phyloP scores from a whole-genome alignment of 2,888 invertebrate genomes.

The Pteria penguin region DNA sequence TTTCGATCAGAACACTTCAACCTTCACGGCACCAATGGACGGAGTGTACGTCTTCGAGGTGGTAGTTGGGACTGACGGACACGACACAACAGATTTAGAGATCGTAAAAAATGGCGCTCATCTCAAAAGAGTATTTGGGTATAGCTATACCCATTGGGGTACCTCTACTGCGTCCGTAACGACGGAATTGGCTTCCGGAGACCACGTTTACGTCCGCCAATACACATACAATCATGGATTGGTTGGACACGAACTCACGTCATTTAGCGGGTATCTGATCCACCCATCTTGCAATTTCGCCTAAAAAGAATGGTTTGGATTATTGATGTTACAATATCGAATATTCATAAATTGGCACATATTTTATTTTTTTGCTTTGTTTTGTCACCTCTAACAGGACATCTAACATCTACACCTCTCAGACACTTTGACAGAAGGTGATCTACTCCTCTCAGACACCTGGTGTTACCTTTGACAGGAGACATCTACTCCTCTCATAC shows the following conservation, averaged over 20 bases:
- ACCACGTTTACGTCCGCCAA: constrained; percentile 9
- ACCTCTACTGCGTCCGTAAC: constrained; percentile 7
- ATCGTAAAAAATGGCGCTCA: constrained; percentile 23
- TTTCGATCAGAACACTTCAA: neutral
- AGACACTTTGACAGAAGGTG: no score
- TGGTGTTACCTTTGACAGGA: no score
- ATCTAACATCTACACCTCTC: no score
- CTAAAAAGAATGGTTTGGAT: no score
- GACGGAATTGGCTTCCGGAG: neutral
- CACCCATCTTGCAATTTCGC: constrained; percentile 11
- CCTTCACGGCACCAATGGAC: constrained; percentile 12
- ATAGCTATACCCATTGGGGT: neutral
- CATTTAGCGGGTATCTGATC: constrained; percentile 15
- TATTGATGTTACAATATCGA: no score
- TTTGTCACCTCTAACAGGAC: no score
- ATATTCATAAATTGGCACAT: no score
- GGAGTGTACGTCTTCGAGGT: constrained; percentile 18
- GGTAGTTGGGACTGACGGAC: neutral
- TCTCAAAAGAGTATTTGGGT: constrained; percentile 10
- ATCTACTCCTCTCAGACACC: no score
- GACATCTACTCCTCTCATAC: no score
- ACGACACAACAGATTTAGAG: neutral
- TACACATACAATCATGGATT: constrained; percentile 1
- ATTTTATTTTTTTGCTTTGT: no score
- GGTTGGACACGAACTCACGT: constrained; percentile 9